Percentiles rank a stretch among this genome's conserved stretches.
Evolutionary conservation across 1,140 invertebrate genomes (phyloP).

Genomic region (Patella vulgata): DNA sequence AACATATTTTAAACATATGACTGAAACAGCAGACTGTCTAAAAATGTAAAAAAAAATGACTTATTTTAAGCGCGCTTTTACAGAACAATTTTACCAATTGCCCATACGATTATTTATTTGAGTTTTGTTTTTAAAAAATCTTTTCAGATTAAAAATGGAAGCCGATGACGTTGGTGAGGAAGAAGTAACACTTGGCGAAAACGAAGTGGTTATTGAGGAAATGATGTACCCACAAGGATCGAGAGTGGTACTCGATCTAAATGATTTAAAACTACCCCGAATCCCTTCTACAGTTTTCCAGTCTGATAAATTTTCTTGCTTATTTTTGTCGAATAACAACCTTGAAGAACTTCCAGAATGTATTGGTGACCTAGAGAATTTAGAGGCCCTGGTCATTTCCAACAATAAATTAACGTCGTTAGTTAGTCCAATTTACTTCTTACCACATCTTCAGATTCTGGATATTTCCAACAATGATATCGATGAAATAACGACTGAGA

Average conservation of each 20-base stretch:
- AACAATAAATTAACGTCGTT: conserved; percentile 49
- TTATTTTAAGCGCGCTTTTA: too few relatives aligned
- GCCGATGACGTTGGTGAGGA: too few relatives aligned
- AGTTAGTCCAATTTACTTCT: conserved; percentile 39
- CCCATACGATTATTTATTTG: too few relatives aligned
- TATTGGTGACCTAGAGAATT: conserved; percentile 36
- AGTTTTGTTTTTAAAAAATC: too few relatives aligned
- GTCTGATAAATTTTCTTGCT: conserved; percentile 39
- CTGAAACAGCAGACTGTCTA: too few relatives aligned
- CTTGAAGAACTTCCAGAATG: conserved; percentile 51
- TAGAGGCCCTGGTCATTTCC: conserved; percentile 50
- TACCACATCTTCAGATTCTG: conserved; percentile 48
- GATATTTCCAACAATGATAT: conserved; percentile 59
- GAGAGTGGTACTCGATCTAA: conserved; percentile 46
- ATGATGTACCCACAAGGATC: conserved; percentile 37
- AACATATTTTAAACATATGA: too few relatives aligned
- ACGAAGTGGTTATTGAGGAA: conserved; percentile 27
- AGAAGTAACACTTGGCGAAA: too few relatives aligned
- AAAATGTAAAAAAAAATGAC: too few relatives aligned
- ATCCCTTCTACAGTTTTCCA: conserved; percentile 47
- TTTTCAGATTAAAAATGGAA: too few relatives aligned
- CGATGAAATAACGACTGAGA: conserved; percentile 43
- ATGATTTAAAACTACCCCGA: conserved; percentile 24
- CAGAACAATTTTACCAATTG: too few relatives aligned
- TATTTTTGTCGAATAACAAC: conserved; percentile 51